Evolutionary conservation across 2,888 invertebrate species (phyloP).

Genomic region (Pollenia amentaria): DNA sequence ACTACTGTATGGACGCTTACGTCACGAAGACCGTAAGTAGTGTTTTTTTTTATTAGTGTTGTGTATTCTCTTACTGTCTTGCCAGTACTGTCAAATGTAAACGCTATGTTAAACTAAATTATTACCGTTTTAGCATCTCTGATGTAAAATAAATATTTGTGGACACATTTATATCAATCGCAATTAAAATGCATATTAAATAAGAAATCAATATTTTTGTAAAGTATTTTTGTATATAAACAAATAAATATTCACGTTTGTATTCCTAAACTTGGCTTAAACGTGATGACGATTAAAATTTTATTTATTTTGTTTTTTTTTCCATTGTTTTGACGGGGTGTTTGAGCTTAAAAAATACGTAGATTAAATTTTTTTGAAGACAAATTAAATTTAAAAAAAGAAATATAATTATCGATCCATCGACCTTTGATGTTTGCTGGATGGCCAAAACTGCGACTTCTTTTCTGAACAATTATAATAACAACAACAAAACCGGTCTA

Average conservation of each 20-base stretch:
- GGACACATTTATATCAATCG: neutral
- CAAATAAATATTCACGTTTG: neutral
- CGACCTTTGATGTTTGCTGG: no score
- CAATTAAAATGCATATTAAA: constrained; percentile 8
- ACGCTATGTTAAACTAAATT: neutral
- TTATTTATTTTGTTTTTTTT: neutral
- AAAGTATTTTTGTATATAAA: neutral
- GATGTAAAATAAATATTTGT: neutral
- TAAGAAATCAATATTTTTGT: constrained; percentile 14
- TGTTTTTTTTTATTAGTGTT: no score
- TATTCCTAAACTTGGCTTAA: constrained; percentile 30
- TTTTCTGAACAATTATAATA: no score
- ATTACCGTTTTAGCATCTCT: constrained; percentile 29
- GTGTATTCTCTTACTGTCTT: no score
- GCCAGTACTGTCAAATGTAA: no score
- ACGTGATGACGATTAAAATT: constrained; percentile 34
- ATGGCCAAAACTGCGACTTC: no score
- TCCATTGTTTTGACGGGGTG: neutral
- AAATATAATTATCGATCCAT: no score
- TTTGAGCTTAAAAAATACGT: neutral
- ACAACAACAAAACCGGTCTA: no score
- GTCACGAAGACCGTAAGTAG: no score
- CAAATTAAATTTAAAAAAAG: no score
- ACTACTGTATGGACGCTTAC: no score
- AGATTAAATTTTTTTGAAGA: no score